Conservation (phyloP, 2,888 invertebrate genomes). For the Calameuta idolon region DNA sequence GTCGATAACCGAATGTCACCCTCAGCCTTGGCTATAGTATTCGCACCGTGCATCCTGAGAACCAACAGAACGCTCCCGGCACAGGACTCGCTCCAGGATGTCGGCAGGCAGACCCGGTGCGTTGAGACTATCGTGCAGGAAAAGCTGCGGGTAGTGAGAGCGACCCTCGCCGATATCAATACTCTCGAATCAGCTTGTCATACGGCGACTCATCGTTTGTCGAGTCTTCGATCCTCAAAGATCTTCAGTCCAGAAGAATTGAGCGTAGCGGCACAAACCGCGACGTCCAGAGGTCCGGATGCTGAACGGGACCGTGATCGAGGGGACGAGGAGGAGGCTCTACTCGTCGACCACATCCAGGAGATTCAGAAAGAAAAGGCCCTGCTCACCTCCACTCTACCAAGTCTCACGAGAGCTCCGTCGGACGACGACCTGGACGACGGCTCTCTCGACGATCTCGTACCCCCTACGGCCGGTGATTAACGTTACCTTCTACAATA, state of each 20-base stretch:
- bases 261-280: conserved; percentile 56
- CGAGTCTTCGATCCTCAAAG: conserved; percentile 81
- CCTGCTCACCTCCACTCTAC: conserved; percentile 82
- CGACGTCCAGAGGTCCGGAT: conserved; percentile 45
- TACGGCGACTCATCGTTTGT: conserved; percentile 84
- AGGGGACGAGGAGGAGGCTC: conserved; percentile 79
- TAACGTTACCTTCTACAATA: neutral
- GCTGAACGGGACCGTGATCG: conserved; percentile 60
- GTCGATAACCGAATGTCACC: conserved; percentile 92
- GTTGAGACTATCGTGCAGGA: conserved; percentile 92
- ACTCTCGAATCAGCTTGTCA: conserved; percentile 89
- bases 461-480: conserved; percentile 61
- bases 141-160: conserved; percentile 85
- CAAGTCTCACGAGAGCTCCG: conserved; percentile 83
- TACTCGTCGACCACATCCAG: conserved; percentile 82
- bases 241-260: conserved; percentile 75
- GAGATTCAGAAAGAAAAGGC: conserved; percentile 87
- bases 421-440: conserved; percentile 92
- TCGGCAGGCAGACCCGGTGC: conserved; percentile 88
- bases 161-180: conserved; percentile 89
- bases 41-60: conserved; percentile 93
- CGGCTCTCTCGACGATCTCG: conserved; percentile 71
- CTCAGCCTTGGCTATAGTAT: conserved; percentile 91
- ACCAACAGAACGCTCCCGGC: conserved; percentile 90
- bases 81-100: conserved; percentile 91